Evolutionary conservation across 2,888 invertebrate species (phyloP).

Genomic region (Stegophylla sp.): DNA sequence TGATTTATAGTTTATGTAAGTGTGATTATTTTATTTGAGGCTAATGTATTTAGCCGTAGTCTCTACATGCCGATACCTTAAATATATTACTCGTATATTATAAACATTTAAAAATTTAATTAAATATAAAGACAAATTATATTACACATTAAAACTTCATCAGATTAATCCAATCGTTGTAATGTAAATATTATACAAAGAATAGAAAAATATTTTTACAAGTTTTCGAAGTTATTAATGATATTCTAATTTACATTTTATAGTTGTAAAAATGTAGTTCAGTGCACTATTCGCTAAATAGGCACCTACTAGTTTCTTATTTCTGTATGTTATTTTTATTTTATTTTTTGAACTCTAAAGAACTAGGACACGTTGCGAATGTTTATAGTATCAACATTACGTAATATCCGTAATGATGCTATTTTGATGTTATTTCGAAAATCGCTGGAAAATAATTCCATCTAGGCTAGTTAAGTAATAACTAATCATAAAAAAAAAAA

Average conservation of each 20-base stretch:
- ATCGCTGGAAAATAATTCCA: background rate
- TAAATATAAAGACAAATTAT: too few species aligned
- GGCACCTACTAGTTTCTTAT: background rate
- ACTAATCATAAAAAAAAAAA: background rate
- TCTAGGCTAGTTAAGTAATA: background rate
- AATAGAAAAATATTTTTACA: too few species aligned
- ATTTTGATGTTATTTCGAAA: constrained; percentile 4
- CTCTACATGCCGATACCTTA: too few species aligned
- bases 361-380: constrained; percentile 11
- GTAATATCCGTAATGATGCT: background rate
- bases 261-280: background rate
- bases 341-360: background rate
- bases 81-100: too few species aligned
- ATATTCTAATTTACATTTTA: background rate
- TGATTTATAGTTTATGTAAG: too few species aligned
- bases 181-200: too few species aligned
- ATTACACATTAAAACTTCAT: too few species aligned
- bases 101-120: too few species aligned
- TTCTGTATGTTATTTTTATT: background rate
- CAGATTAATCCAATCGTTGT: too few species aligned
- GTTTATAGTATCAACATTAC: background rate
- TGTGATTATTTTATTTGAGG: too few species aligned
- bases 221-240: too few species aligned
- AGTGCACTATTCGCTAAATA: background rate
- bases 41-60: too few species aligned